Base-by-base conservation (phyloP, 2,888 invertebrate genomes). In the Empis livida region DNA sequence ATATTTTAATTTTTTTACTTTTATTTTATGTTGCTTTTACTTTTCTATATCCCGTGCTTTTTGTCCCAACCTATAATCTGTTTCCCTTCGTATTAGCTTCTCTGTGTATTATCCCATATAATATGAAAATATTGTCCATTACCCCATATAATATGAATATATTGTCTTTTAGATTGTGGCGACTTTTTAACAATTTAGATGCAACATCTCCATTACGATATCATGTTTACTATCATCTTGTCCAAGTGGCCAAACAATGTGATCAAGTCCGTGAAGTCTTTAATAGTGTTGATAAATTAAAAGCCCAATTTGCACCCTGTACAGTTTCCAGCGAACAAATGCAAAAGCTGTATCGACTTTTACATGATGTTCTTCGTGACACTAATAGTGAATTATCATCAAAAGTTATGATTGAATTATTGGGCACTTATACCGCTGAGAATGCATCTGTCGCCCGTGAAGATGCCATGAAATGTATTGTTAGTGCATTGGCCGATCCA, bases 371-470 rank as follows among this genome's bases (percentile, higher is more conserved):
- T 27, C 72, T 91, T 38, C 84, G 85, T 61, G 87, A 88, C 62
- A 87, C 89, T 58, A 88, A 89, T 63, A 54, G 92, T 68, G 93
- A 94, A 63, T 76, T 88, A 59, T 93, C 94, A 20, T 86, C 93
- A 15, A 91, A 92, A 68, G 93, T 95, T 5, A 97, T 99, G 97
- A 85, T 96, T 52, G 95, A 95, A 68, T 73, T 99, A 1, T 72
- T 99, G 48, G 91, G 92, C 20, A 96, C 97, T 0, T 99, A 97
- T 69, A 95, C 94, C 20, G 86, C 93, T 51, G 95, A 95, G 61
- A 96, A 96, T 71, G 97, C 97, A 0, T 91, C 91, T 2, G 88
- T 92, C 54, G 97, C 97, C 1, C 78, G 94, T 54, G 94, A 95
- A 65, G 97, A 99, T 73, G 97, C 99, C 2, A 90, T 91, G 61